Evolutionary conservation across 2,888 invertebrate genomes (phyloP).

Genomic region (Perizoma affinitatum): DNA sequence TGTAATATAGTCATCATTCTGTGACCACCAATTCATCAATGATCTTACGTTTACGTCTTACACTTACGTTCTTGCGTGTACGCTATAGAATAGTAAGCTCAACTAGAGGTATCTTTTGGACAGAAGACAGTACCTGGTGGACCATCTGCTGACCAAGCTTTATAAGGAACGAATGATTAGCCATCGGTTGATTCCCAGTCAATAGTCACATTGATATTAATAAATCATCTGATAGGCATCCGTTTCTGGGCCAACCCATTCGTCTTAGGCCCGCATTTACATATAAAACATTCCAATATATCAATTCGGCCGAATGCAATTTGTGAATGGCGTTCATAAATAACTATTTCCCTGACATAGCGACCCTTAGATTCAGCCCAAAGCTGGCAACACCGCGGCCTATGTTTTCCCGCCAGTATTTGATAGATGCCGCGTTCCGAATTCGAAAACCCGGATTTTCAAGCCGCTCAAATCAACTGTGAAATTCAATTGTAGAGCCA

Average conservation of each 20-base stretch:
- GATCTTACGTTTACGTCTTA: too few relatives aligned
- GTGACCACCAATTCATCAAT: too few relatives aligned
- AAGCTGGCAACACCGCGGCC: slow-evolving; percentile 62
- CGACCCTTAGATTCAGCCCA: slow-evolving; percentile 62
- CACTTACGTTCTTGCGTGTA: too few relatives aligned
- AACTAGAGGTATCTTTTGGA: too few relatives aligned
- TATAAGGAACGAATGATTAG: neutral
- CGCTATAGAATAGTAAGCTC: too few relatives aligned
- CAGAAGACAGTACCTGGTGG: too few relatives aligned
- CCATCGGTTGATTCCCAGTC: slow-evolving; percentile 8
- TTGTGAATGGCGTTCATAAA: slow-evolving; percentile 81
- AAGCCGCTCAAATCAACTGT: slow-evolving; percentile 78
- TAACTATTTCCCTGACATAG: slow-evolving; percentile 83
- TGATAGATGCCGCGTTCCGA: slow-evolving; percentile 74
- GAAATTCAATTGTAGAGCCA: slow-evolving; percentile 80
- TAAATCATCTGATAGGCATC: slow-evolving; percentile 70
- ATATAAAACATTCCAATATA: slow-evolving; percentile 83
- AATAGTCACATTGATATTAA: slow-evolving; percentile 23
- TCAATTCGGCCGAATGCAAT: slow-evolving; percentile 83
- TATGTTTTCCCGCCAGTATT: slow-evolving; percentile 74
- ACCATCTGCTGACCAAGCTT: neutral
- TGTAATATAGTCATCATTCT: too few relatives aligned
- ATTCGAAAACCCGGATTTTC: slow-evolving; percentile 74
- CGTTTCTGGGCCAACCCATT: slow-evolving; percentile 75
- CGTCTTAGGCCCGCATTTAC: slow-evolving; percentile 77